Evolutionary conservation across 2,888 invertebrate species (phyloP).

Genomic region (Scaptomyza caliginosa): DNA sequence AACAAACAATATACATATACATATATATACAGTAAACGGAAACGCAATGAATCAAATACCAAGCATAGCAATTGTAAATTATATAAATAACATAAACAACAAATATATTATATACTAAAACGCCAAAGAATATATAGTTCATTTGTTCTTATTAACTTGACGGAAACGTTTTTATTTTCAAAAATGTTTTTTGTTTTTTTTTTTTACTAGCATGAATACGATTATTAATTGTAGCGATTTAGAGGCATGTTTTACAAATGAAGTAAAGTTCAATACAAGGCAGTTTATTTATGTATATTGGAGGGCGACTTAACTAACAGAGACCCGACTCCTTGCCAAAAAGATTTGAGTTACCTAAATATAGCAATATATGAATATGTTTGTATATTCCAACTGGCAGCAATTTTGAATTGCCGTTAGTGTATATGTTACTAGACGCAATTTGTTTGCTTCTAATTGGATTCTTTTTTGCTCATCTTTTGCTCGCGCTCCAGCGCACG

Average conservation of each 20-base stretch:
- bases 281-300: constrained; percentile 45
- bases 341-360: constrained; percentile 43
- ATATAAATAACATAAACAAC: constrained; percentile 46
- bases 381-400: constrained; percentile 15
- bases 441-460: constrained; percentile 50
- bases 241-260: constrained; percentile 38
- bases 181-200: constrained; percentile 18
- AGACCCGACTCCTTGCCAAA: constrained; percentile 20
- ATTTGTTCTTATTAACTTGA: constrained; percentile 35
- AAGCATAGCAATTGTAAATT: constrained; percentile 72
- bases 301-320: constrained; percentile 48
- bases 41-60: constrained; percentile 56
- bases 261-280: constrained; percentile 69
- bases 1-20: constrained; percentile 51
- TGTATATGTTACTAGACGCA: not conserved
- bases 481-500: constrained; percentile 88
- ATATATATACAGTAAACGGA: constrained; percentile 34
- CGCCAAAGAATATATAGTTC: constrained; percentile 21
- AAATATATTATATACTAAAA: constrained; percentile 72
- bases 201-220: constrained; percentile 12
- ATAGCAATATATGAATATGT: constrained; percentile 30
- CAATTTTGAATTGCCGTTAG: constrained; percentile 59
- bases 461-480: constrained; percentile 81
- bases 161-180: constrained; percentile 46
- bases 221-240: constrained; percentile 49